Evolutionary conservation across 2,797 vertebrate species (phyloP).

Genomic region (Paramormyrops hopkinsi): DNA sequence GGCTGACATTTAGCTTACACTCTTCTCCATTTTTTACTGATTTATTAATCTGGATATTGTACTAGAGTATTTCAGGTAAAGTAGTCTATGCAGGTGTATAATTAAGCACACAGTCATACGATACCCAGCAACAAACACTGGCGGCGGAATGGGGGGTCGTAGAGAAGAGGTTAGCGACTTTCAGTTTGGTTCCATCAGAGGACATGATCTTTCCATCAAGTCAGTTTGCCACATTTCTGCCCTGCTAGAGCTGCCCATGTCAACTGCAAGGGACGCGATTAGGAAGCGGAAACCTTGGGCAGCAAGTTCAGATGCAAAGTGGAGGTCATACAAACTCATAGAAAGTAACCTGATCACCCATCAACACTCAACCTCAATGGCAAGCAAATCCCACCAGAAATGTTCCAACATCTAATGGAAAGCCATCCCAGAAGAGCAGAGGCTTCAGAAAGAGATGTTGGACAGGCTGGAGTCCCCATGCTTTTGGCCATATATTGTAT

Average conservation of each 20-base stretch:
- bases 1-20: neutral
- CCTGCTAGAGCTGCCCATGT: neutral
- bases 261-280: neutral
- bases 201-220: neutral
- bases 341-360: neutral
- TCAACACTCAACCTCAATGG: neutral
- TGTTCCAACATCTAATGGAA: neutral
- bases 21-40: neutral
- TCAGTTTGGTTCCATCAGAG: neutral
- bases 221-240: neutral
- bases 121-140: neutral
- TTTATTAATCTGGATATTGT: neutral
- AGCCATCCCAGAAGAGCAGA: neutral
- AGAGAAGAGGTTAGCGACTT: neutral
- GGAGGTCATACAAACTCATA: neutral
- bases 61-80: neutral
- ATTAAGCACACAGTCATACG: neutral
- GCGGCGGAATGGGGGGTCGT: neutral
- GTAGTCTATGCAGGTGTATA: neutral
- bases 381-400: neutral
- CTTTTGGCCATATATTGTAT: neutral
- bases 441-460: neutral
- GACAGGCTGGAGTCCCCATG: neutral
- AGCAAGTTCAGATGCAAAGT: neutral
- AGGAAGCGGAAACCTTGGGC: neutral